A percentile compares a stretch with the other conserved stretches of the same genome.
Evolutionary conservation across 2,797 vertebrate genomes (phyloP).

Genomic region (Adrianichthys oophorus): DNA sequence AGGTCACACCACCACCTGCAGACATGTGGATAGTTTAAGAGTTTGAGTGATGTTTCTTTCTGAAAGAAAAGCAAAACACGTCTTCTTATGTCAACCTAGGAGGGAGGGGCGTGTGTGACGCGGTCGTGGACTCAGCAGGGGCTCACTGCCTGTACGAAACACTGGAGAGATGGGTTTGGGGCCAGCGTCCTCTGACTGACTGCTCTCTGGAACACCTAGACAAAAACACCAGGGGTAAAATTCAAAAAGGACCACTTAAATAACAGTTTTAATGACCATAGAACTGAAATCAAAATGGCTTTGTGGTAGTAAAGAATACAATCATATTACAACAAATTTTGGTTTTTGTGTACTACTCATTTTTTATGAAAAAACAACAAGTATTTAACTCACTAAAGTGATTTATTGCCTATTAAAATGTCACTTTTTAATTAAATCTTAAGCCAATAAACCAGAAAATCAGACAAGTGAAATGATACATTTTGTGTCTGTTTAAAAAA

Average conservation of each 20-base stretch:
- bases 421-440: no score
- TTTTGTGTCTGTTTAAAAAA: no score
- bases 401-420: no score
- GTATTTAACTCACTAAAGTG: no score
- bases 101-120: constrained; percentile 46
- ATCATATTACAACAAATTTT: no score
- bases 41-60: neutral
- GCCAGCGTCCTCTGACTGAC: constrained; percentile 28
- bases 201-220: constrained; percentile 58
- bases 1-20: constrained; percentile 63
- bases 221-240: constrained; percentile 4
- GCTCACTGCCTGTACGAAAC: constrained; percentile 86
- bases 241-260: neutral
- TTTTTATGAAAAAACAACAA: no score
- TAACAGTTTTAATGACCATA: neutral
- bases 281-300: neutral
- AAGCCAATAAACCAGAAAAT: no score
- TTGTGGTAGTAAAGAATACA: neutral
- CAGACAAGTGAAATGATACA: no score
- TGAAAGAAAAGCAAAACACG: neutral
- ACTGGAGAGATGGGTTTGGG: constrained; percentile 76
- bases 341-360: no score
- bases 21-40: constrained; percentile 5
- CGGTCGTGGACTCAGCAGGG: constrained; percentile 75
- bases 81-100: constrained; percentile 37